Evolutionary conservation across 2,797 vertebrate species (phyloP), one percentile per base, ranked within the genome.

Genomic region (Channa striata): DNA sequence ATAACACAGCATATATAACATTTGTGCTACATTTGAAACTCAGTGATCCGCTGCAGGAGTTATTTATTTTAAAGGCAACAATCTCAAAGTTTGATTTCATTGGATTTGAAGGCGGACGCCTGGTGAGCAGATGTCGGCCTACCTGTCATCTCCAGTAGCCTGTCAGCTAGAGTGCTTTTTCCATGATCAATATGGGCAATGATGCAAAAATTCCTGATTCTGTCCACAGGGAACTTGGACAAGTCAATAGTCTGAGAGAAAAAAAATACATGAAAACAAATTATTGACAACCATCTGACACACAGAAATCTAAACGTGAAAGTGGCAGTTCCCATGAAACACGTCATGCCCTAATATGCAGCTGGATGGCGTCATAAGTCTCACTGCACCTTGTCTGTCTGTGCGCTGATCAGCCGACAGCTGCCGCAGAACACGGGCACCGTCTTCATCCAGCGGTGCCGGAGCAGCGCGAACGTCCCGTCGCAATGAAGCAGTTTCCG

Each of bases 101-200:
- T 30, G 6, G 6, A 30, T 4, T 30, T 4, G 25, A 30, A 30
- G 25, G 25, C 25, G 6, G 25, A 30, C 6, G 17, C n/a, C 11
- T 5, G 44, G 12, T 47, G 17, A 49, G 17, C 9, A 43, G 53
- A 69, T 30, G 25, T 30, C 4, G 25, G 25, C 60, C 9, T 77
- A 98, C 98, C 97, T 80, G 98, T 99, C 73, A 98, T 93, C 88
- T 99, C 98, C 81, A 99, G 58, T 16, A 99, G 88, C 50, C 97
- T 93, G 89, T 99, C 98, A 40, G 98, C 97, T 72, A 99, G 81
- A 1, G 98, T 99, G 87, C 97, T 99, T 93, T 99, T 99, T n/a
- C 97, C 97, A 80, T 99, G 97, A 87, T 99, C 98, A 60, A 99
- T 96, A 1, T 99, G 98, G 68, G 98, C 98, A 58, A 99, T 95